Base-by-base conservation (phyloP, 2,797 vertebrate genomes). In the Melanogrammus aeglefinus region DNA sequence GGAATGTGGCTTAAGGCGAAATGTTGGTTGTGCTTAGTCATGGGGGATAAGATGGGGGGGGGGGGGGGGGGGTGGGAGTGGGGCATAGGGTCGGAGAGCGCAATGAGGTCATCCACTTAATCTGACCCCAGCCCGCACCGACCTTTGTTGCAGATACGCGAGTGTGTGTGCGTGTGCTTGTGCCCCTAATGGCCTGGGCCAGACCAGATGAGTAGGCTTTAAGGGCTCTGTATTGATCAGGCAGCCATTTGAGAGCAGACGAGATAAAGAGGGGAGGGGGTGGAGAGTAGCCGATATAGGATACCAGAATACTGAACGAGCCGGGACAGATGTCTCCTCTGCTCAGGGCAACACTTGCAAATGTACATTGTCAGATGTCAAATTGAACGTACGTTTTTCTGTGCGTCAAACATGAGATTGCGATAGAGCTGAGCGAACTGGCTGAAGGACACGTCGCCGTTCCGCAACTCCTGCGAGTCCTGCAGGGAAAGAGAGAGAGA, bases 391-490 rank as follows among this genome's bases (percentile, higher is more conserved):
- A 99, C 98, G 51, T 91, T 94, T 93, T 96, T 99, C 94, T 99
- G 98, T 80, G 96, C 96, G 0, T 96, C 96, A 85, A 96, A 99
- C 98, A 99, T 99, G 73, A 99, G 95, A 92, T 94, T 97, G 81
- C 97, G 96, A 89, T 99, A 99, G 71, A 99, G 95, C 86, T 98
- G 97, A 0, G 96, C 94, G 51, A 99, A 99, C 91, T 99, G 98
- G 86, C 97, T 96, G 0, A 97, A 99, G 0, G 96, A 96, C 85
- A 99, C 96, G 1, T 99, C 98, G 39, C 97, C 96, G 0, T 95
- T 98, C 87, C 96, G 96, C 88, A 97, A 90, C 86, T 99, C 98
- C 35, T 36, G 35, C 4, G 96, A 92, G 24, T 99, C 98, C 98
- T 99, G 73, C 0, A 33, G 27, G 7, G 29, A 72, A 13, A 18